phyloP scores from a whole-genome alignment of 2,888 invertebrate species.

The Teleiodes luculella region DNA sequence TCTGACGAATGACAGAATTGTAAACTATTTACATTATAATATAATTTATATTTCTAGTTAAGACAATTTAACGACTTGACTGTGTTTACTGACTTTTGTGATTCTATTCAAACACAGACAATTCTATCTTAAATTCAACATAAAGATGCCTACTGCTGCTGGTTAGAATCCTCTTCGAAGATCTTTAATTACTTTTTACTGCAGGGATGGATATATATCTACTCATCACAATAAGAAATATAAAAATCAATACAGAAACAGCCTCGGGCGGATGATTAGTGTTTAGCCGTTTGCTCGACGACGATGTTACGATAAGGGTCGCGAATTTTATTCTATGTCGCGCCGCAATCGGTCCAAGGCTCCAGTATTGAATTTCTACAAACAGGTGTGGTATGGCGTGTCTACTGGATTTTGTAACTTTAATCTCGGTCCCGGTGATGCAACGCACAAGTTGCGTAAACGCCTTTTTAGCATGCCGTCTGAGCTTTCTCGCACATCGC shows the following conservation, averaged over 20 bases:
- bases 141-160: no score
- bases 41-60: background rate
- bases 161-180: no score
- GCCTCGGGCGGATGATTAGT: no score
- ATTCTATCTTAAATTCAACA: no score
- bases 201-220: no score
- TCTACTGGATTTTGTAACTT: conserved; percentile 40
- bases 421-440: conserved; percentile 45
- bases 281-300: no score
- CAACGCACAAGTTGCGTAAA: conserved; percentile 65
- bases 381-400: conserved; percentile 32
- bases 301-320: background rate
- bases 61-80: no score
- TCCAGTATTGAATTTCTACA: conserved; percentile 14
- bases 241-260: no score
- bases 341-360: conserved; percentile 13
- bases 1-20: background rate
- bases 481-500: conserved; percentile 67
- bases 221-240: no score
- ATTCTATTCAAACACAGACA: no score
- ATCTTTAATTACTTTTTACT: no score
- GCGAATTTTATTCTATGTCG: background rate
- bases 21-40: background rate
- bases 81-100: no score
- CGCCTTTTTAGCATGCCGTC: conserved; percentile 70